phyloP scores from a whole-genome alignment of 2,113 vertebrate genomes.

The Lamprotornis superbus region DNA sequence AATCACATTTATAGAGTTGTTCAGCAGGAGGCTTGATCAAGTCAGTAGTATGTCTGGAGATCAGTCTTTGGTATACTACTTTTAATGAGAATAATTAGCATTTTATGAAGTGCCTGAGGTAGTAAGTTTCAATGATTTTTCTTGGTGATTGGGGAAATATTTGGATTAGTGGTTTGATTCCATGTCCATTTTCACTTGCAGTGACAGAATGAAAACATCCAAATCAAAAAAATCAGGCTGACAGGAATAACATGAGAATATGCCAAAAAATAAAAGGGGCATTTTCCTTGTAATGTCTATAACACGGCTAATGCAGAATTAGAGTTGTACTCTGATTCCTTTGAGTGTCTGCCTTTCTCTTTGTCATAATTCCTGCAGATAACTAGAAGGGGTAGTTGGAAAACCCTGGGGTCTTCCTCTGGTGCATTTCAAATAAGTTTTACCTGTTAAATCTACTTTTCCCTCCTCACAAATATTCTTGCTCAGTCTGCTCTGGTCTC shows the following conservation, averaged over 20 bases:
- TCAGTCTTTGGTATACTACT: slow-evolving; percentile 19
- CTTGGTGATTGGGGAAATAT: neutral
- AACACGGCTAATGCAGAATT: neutral
- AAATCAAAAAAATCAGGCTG: neutral
- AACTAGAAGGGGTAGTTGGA: neutral
- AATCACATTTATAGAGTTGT: slow-evolving; percentile 60
- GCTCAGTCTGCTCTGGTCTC: neutral
- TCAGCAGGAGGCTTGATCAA: slow-evolving; percentile 61
- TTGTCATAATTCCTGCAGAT: neutral
- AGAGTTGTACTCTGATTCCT: neutral
- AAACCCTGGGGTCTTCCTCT: neutral
- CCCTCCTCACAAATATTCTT: fast-evolving
- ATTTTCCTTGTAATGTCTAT: neutral
- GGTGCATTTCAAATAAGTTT: neutral
- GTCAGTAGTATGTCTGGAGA: slow-evolving; percentile 47
- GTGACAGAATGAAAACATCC: neutral
- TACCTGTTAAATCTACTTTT: neutral
- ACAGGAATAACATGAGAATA: neutral
- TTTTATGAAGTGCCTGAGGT: slow-evolving; percentile 6
- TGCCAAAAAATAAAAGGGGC: neutral
- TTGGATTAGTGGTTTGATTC: neutral
- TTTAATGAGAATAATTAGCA: slow-evolving; percentile 43
- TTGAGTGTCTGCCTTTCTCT: neutral
- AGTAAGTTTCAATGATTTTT: neutral
- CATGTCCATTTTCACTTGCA: neutral